Base-by-base conservation (phyloP, 2,797 vertebrate species). In the Sorex maritimensis region DNA sequence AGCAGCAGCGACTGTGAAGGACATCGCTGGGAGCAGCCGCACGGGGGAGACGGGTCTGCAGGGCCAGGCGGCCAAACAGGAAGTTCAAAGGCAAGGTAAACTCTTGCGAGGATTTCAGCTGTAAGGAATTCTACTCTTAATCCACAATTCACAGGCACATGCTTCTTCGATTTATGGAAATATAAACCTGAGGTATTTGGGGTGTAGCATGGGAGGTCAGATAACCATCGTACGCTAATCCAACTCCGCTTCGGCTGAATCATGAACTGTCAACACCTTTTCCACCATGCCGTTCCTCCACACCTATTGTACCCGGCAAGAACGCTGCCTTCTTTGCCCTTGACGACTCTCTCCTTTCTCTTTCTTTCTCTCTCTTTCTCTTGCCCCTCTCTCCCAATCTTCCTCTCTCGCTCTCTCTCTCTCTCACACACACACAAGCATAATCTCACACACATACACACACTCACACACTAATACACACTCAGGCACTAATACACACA, bases 261-360 rank as follows among this genome's bases (percentile, higher is more conserved):
- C 96, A 95, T 87, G 67, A 94, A 88, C 95, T 96, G 96, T 96
- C 96, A 95, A 93, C 95, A 90, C 93, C 78, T 89, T 92, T 78
- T 69, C 49, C 11, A 52, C 13, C 61, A 63, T 7, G 14, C 49
- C 26, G 72, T 94, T 95, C 80, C 83, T 81, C 95, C 93, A 94
- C 77, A 78, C 95, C 93, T 89, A 75, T 49, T 75, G 77, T 73
- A 78, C 72, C 93, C 94, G 94, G 90, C 90, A 93, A 88, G 67
- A 86, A 82, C 34, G 23, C n/a, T 65, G 14, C 30, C 17, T 55
- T 55, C 81, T 85, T 86, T 52, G 2, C 49, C 49, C 49, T 8
- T 52, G 49, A 52, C 11, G 49, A 52, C 11, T 52, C 49, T 52
- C 49, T 52, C 49, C 13, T 14, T 9, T 52, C 49, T 14, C 49